These are phyloP conservation scores for Bolinopsis microptera DNA, from an alignment of 37 sponge, comb jelly and placozoan genomes.

Conservation along the genomic window DNA sequence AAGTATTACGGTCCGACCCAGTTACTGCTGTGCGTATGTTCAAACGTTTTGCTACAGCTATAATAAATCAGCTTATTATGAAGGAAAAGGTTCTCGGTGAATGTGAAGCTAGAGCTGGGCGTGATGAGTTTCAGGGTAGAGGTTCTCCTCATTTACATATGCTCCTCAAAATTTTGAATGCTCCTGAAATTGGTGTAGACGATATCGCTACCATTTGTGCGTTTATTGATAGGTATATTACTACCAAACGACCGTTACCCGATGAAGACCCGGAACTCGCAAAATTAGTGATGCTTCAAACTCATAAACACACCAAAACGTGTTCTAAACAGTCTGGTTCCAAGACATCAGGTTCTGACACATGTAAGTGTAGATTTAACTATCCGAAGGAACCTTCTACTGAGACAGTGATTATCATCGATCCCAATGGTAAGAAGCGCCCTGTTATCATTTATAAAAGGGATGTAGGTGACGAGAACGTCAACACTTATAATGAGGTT, in stretches of 20 bases:
- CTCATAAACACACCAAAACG: slow-evolving; percentile 12
- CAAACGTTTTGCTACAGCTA: not conserved
- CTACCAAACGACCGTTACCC: not conserved
- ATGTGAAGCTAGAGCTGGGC: not conserved
- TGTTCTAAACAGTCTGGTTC: no score
- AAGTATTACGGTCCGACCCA: not conserved
- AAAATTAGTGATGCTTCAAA: not conserved
- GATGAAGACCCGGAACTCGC: slow-evolving; percentile 3
- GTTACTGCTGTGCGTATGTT: not conserved
- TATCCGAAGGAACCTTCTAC: not conserved
- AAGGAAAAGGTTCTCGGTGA: not conserved
- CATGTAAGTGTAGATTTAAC: not conserved
- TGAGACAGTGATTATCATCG: no score
- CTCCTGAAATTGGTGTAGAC: not conserved
- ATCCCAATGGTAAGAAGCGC: no score
- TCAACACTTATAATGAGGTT: no score
- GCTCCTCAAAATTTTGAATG: not conserved
- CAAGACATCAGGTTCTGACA: not conserved
- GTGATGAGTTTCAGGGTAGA: not conserved
- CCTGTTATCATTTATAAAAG: no score
- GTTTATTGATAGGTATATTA: not conserved
- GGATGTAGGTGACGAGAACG: no score
- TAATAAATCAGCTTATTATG: not conserved
- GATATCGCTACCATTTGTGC: not conserved
- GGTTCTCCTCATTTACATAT: slow-evolving; percentile 17